phyloP scores from a whole-genome alignment of 2,888 invertebrate species.

The Bibio marci region DNA sequence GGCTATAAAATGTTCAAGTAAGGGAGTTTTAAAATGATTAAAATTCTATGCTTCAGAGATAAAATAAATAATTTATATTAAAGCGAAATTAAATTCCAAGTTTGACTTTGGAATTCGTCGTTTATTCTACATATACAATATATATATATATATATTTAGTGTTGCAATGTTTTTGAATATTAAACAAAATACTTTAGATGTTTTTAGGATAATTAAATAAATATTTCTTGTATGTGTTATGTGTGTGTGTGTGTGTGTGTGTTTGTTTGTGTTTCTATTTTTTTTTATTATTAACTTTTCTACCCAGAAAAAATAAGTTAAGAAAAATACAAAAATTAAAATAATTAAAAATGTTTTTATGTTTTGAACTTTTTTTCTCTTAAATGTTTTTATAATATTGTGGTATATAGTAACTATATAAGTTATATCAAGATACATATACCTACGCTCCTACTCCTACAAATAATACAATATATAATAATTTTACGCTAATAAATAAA shows the following conservation, averaged over 20 bases:
- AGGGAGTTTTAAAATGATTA: constrained; percentile 10
- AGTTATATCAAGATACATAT: no score
- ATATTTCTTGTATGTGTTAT: neutral
- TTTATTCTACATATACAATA: constrained; percentile 1
- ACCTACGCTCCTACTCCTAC: no score
- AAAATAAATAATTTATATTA: constrained; percentile 11
- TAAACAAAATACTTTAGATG: constrained; percentile 2
- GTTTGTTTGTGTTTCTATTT: no score
- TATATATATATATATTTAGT: neutral
- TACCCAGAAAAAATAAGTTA: no score
- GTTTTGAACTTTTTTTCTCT: no score
- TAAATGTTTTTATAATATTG: no score
- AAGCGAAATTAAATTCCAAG: constrained; percentile 10
- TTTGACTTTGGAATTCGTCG: constrained; percentile 6
- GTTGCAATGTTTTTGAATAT: constrained; percentile 3
- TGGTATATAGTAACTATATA: no score
- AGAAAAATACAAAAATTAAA: no score
- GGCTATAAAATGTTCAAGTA: constrained; percentile 4
- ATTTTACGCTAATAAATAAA: no score
- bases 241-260: neutral
- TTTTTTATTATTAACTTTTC: no score
- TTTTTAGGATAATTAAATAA: neutral
- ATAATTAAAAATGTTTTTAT: no score
- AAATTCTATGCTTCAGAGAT: constrained; percentile 11
- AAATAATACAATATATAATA: no score